Percentiles rank a stretch among this genome's conserved stretches.
Evolutionary conservation across 2,797 vertebrate genomes (phyloP).

Genomic region (Manis crassicaudata): DNA sequence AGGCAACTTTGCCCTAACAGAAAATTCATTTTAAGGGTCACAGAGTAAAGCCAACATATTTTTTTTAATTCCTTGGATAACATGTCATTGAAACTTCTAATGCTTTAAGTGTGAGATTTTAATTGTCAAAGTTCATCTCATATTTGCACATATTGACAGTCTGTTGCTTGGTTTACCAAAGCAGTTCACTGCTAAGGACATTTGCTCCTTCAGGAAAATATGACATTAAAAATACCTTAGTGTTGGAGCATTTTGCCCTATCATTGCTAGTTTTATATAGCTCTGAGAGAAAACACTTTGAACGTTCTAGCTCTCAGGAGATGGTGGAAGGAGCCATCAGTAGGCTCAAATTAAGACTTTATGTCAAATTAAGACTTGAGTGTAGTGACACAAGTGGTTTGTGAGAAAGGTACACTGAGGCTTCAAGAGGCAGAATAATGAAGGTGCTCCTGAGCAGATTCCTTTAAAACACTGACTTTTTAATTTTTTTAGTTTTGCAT

Average conservation of each 20-base stretch:
- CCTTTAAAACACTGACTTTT: not conserved
- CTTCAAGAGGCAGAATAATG: conserved; percentile 65
- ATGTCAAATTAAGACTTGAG: conserved; percentile 71
- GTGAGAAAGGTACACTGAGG: conserved; percentile 67
- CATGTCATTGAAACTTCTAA: conserved; percentile 67
- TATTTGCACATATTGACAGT: not conserved
- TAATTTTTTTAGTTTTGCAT: not conserved
- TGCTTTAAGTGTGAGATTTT: conserved; percentile 57
- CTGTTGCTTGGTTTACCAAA: conserved; percentile 62
- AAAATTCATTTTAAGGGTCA: not conserved
- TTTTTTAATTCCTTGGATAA: conserved; percentile 73
- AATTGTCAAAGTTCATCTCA: conserved; percentile 59
- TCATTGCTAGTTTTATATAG: conserved; percentile 56
- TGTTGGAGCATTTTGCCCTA: not conserved
- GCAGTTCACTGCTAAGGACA: conserved; percentile 50
- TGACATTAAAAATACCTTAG: conserved; percentile 58
- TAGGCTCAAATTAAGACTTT: conserved; percentile 61
- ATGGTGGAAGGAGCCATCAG: conserved; percentile 66
- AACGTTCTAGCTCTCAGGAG: conserved; percentile 73
- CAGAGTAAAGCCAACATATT: conserved; percentile 32
- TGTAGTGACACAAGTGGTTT: conserved; percentile 80
- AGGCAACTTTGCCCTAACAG: not conserved
- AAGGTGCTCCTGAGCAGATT: conserved; percentile 43
- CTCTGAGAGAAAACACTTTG: conserved; percentile 74
- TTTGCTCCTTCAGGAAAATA: conserved; percentile 57